Percentiles rank a stretch among this genome's conserved stretches.
phyloP scores from a whole-genome alignment of 2,888 invertebrate species.

The Philaethria dido region DNA sequence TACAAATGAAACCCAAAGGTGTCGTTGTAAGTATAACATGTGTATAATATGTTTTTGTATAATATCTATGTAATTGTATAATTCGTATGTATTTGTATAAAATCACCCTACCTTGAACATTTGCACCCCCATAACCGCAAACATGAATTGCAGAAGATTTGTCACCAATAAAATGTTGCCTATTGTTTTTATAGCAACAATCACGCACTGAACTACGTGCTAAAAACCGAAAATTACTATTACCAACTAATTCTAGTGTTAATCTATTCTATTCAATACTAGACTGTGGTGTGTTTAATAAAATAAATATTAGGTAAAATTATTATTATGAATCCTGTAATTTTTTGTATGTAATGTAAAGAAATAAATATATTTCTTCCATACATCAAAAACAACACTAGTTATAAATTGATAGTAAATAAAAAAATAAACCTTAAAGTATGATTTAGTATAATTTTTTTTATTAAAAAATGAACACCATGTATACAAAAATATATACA shows the following conservation, averaged over 20 bases:
- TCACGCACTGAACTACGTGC: slow-evolving; percentile 99
- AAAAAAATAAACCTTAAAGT: too few species aligned
- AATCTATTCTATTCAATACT: slow-evolving; percentile 8
- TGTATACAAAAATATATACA: neutral
- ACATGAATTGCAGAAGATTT: slow-evolving; percentile 99
- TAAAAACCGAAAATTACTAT: slow-evolving; percentile 74
- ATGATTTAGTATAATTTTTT: too few species aligned
- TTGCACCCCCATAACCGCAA: slow-evolving; percentile 99
- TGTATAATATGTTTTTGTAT: slow-evolving; percentile 43
- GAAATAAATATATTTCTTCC: neutral
- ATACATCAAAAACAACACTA: neutral
- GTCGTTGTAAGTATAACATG: slow-evolving; percentile 55
- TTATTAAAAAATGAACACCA: neutral
- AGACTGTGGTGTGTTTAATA: slow-evolving; percentile 9
- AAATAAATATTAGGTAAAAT: too few species aligned
- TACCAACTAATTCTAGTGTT: slow-evolving; percentile 32
- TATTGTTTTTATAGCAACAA: slow-evolving; percentile 99
- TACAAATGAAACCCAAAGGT: slow-evolving; percentile 71
- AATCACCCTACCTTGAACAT: slow-evolving; percentile 97
- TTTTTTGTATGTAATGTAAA: too few species aligned
- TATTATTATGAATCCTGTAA: too few species aligned
- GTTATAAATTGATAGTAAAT: too few species aligned
- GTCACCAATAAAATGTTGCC: slow-evolving; percentile 99
- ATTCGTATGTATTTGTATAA: slow-evolving; percentile 14
- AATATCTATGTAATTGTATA: slow-evolving; percentile 9